Evolutionary conservation across 2,797 vertebrate genomes (phyloP).

Genomic region (Lepus oiostolus): DNA sequence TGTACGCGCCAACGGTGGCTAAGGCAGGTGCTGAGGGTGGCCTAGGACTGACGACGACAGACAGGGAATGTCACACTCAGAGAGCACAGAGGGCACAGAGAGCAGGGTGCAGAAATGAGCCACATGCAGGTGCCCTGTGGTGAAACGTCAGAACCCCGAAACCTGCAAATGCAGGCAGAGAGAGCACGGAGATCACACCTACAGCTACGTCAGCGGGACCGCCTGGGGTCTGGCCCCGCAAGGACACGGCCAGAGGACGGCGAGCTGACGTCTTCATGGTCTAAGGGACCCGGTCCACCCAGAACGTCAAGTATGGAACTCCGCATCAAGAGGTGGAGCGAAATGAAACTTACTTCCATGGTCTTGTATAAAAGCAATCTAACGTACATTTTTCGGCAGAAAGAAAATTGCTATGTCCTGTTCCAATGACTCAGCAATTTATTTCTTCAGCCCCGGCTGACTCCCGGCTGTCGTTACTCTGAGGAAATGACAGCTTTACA

Average conservation of each 20-base stretch:
- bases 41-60: no score
- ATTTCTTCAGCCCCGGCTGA: not conserved
- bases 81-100: no score
- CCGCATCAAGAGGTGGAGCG: not conserved
- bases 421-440: not conserved
- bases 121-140: no score
- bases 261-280: not conserved
- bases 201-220: no score
- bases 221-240: no score
- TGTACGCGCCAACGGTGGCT: no score
- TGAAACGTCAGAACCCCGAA: no score
- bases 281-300: accelerated
- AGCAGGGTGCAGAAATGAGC: no score
- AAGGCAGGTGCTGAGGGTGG: no score
- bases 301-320: not conserved
- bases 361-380: not conserved
- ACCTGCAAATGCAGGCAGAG: no score
- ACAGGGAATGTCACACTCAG: no score
- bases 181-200: no score
- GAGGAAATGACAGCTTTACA: not conserved
- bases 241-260: not conserved
- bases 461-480: not conserved
- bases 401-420: not conserved
- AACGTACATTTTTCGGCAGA: not conserved
- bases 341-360: not conserved